A percentile compares a stretch with the other conserved stretches of the same genome.
phyloP scores from a whole-genome alignment of 2,797 vertebrate species.

The Melanotaenia maccullochi region DNA sequence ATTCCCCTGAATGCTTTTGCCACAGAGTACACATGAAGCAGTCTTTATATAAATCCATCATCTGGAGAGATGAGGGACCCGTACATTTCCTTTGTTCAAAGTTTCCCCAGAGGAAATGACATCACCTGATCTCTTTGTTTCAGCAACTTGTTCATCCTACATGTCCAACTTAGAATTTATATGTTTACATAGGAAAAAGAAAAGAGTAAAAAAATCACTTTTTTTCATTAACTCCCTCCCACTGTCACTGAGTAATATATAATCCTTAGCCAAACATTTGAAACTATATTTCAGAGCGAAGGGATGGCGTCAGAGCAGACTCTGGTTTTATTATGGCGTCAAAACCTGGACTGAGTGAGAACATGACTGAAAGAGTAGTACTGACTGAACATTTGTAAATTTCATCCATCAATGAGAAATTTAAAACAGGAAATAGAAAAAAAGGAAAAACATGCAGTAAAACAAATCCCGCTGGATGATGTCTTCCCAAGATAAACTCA shows the following conservation, averaged over 20 bases:
- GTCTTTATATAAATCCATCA: conserved; percentile 64
- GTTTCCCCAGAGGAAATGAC: conserved; percentile 68
- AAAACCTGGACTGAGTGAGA: conserved; percentile 65
- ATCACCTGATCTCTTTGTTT: conserved; percentile 63
- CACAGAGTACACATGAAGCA: conserved; percentile 24
- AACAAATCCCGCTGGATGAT: conserved; percentile 49
- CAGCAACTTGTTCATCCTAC: conserved; percentile 31
- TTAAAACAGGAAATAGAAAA: background rate
- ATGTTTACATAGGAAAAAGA: conserved; percentile 45
- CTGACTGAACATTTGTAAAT: background rate
- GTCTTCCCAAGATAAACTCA: conserved; percentile 34
- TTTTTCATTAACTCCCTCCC: conserved; percentile 47
- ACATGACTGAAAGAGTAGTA: conserved; percentile 51
- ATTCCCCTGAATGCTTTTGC: conserved; percentile 23
- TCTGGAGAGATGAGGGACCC: conserved; percentile 19
- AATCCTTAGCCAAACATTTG: conserved; percentile 65
- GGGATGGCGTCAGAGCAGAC: conserved; percentile 48
- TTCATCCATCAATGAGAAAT: background rate
- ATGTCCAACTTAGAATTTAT: conserved; percentile 57
- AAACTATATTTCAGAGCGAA: conserved; percentile 57
- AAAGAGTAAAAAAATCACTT: conserved; percentile 21
- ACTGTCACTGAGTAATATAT: conserved; percentile 58
- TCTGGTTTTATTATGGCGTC: conserved; percentile 71
- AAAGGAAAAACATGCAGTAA: conserved; percentile 12
- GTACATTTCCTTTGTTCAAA: conserved; percentile 62